Conservation (phyloP, 2,113 vertebrate species). For the Rostratula benghalensis region DNA sequence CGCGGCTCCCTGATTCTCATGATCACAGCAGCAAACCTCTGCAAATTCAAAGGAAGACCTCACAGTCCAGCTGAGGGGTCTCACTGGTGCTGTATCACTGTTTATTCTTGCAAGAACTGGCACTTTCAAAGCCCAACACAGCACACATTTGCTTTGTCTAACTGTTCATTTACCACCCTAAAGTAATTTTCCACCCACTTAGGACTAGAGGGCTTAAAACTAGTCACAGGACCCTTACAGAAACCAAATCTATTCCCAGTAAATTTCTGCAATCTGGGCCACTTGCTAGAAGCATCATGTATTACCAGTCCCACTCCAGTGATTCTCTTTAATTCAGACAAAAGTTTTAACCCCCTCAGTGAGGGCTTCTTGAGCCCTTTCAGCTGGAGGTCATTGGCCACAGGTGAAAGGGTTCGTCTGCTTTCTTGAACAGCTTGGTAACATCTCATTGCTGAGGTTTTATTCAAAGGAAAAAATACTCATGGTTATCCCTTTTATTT, state of each 20-base stretch:
- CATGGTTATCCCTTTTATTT: neutral
- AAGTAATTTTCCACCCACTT: neutral
- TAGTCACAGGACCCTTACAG: neutral
- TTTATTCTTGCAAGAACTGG: neutral
- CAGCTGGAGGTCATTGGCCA: neutral
- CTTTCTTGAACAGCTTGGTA: neutral
- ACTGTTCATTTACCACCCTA: neutral
- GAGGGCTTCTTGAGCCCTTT: neutral
- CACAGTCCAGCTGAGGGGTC: neutral
- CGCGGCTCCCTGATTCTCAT: conserved; percentile 96
- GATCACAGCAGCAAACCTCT: conserved; percentile 97
- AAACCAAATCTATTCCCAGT: neutral
- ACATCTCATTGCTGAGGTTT: neutral
- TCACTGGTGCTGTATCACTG: neutral
- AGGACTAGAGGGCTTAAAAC: neutral
- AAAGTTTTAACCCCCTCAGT: neutral
- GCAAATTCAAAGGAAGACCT: neutral
- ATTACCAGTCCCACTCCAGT: neutral
- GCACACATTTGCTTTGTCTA: neutral
- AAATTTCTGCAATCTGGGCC: neutral
- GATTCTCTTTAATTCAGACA: neutral
- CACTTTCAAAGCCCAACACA: neutral
- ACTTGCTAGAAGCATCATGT: neutral
- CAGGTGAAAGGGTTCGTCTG: neutral
- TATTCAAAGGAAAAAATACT: neutral